phyloP scores from a whole-genome alignment of 2,888 invertebrate species.

The Chironomus tentans region DNA sequence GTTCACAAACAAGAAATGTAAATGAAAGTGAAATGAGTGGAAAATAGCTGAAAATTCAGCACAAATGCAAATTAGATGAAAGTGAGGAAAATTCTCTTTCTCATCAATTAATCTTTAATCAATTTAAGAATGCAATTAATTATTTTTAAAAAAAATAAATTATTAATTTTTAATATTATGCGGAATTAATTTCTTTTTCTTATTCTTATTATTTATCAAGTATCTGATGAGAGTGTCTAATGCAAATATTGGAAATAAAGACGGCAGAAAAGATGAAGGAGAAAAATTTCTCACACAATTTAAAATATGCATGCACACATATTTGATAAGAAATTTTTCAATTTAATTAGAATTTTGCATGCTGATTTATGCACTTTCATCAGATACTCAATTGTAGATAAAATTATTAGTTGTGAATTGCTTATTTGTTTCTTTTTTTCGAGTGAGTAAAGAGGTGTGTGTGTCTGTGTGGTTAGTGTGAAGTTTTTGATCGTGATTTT shows the following conservation, averaged over 20 bases:
- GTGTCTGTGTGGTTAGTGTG: not conserved
- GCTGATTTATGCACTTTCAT: slow-evolving; percentile 2
- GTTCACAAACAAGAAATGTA: no score
- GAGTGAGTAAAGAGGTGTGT: not conserved
- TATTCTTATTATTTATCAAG: slow-evolving; percentile 4
- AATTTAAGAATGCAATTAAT: no score
- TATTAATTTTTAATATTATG: no score
- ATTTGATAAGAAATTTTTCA: not conserved
- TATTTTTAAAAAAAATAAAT: no score
- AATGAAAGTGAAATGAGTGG: no score
- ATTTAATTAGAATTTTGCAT: not conserved
- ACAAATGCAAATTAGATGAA: not conserved
- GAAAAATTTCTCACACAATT: no score
- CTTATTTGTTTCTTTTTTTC: slow-evolving; percentile 1
- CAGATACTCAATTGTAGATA: slow-evolving; percentile 16
- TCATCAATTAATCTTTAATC: no score
- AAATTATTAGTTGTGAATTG: no score
- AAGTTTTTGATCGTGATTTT: no score
- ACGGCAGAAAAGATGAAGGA: no score
- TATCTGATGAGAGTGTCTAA: slow-evolving; percentile 10
- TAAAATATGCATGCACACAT: no score
- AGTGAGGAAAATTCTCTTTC: not conserved
- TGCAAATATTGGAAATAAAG: not conserved
- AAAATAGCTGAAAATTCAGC: not conserved
- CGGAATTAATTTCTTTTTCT: not conserved